Base-by-base conservation (phyloP, 2,888 invertebrate genomes). In the Camponotus fellah region DNA sequence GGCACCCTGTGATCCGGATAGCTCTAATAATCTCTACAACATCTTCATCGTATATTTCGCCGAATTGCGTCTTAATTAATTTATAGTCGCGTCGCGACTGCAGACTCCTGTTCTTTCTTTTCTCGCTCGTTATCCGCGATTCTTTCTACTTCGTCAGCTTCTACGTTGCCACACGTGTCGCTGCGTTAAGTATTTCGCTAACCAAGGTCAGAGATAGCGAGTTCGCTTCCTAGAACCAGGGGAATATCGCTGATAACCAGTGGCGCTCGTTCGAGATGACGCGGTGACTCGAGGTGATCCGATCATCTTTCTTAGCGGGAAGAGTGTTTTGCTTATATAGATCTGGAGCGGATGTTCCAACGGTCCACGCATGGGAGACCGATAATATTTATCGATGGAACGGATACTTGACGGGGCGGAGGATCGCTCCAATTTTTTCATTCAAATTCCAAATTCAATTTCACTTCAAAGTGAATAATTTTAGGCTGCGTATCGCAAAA, bases 141-240 rank as follows among this genome's bases (percentile, higher is more conserved):
- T 34, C 43, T 72, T 80, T 80, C 46, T 80, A 72, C 79, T 37
- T 71, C 71, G 79, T 80, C 79, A 80, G 82, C 68, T 84, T 85
- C 64, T 77, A 85, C 86, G 86, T 82, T 76, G 87, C 68, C 71
- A 71, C 89, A 89, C 89, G 89, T 89, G 89, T 80, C 85, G 83
- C 83, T 64, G 76, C 72, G 84, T 79, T 56, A 71, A 82, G 84
- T 86, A 85, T 89, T 89, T 89, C 85, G 76, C 83, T 72, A 53
- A 71, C 82, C 92, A 92, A 92, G 92, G 92, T 86, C 91, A 86
- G 79, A 87, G 92, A 92, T 92, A 92, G 88, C 89, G 88, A 89
- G 86, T 88, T 89, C 84, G 86, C 86, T 92, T 92, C 92, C 91
- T 88, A 90, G 92, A 92, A 92, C 79, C 83, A 75, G 83, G 64